phyloP scores from a whole-genome alignment of 2,888 invertebrate species.

The Dryomyza anilis region DNA sequence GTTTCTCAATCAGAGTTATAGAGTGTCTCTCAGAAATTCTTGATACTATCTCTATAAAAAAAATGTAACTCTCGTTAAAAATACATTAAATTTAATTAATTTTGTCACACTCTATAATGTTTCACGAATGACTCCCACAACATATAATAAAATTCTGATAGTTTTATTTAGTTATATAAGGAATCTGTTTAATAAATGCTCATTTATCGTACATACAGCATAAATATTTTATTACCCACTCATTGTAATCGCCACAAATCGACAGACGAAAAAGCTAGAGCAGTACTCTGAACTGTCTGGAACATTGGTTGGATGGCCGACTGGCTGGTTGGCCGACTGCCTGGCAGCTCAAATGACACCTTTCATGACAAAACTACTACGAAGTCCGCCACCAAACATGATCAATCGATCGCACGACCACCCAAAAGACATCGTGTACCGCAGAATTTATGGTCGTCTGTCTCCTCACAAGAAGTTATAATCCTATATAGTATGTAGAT shows the following conservation, averaged over 20 bases:
- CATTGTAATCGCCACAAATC: not conserved
- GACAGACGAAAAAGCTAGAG: not conserved
- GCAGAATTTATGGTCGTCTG: not conserved
- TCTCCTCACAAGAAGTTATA: not conserved
- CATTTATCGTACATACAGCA: not conserved
- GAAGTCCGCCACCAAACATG: not conserved
- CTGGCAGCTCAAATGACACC: not conserved
- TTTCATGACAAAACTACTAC: not conserved
- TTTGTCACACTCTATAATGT: too few species aligned
- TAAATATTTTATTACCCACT: slow-evolving; percentile 19
- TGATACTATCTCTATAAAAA: too few species aligned
- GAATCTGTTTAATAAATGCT: not conserved
- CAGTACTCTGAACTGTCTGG: not conserved
- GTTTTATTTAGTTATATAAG: too few species aligned
- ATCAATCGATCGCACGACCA: slow-evolving; percentile 10
- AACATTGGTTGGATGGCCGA: too few species aligned
- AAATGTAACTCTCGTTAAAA: not conserved
- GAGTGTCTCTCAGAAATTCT: too few species aligned
- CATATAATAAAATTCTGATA: too few species aligned
- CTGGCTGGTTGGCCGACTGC: not conserved
- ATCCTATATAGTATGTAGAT: too few species aligned
- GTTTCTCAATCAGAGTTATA: too few species aligned
- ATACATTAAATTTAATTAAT: too few species aligned
- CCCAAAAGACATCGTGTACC: not conserved
- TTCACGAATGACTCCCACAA: too few species aligned